These are phyloP conservation scores for Leptoteleia sp. DNA, from an alignment of 1,140 invertebrate species.

Conservation along the genomic window DNA sequence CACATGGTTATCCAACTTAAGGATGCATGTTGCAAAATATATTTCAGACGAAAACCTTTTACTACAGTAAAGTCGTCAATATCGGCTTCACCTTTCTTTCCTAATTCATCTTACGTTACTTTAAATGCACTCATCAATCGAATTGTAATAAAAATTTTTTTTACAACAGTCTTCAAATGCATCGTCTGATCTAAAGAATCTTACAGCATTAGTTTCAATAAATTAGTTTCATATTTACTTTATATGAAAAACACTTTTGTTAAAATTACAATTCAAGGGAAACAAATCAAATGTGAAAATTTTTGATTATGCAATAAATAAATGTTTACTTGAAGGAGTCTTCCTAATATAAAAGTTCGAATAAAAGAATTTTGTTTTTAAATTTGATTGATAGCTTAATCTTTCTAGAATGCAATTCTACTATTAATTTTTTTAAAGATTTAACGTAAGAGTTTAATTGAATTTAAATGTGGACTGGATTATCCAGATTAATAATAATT, in stretches of 20 bases:
- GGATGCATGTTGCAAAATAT: conserved; percentile 22
- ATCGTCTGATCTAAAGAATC: conserved; percentile 48
- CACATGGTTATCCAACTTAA: conserved; percentile 46
- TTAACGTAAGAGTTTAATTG: too few relatives aligned
- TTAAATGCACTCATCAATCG: conserved; percentile 42
- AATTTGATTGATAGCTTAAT: too few relatives aligned
- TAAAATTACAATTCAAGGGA: too few relatives aligned
- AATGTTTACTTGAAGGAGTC: too few relatives aligned
- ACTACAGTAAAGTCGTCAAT: conserved; percentile 1
- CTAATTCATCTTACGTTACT: conserved; percentile 22
- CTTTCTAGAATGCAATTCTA: too few relatives aligned
- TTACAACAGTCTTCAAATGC: conserved; percentile 60
- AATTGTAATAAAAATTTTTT: conserved; percentile 46
- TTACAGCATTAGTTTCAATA: conserved; percentile 6
- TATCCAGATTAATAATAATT: too few relatives aligned
- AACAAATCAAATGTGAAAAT: too few relatives aligned
- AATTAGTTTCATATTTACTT: neutral
- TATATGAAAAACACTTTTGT: conserved; percentile 11
- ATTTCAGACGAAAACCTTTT: neutral
- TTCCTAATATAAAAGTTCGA: too few relatives aligned
- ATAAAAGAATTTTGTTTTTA: too few relatives aligned
- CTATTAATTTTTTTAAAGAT: too few relatives aligned
- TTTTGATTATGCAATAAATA: too few relatives aligned
- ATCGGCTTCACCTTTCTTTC: conserved; percentile 11
- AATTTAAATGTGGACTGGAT: too few relatives aligned